Conservation (phyloP, 2,113 vertebrate species). For the Carettochelys insculpta region DNA sequence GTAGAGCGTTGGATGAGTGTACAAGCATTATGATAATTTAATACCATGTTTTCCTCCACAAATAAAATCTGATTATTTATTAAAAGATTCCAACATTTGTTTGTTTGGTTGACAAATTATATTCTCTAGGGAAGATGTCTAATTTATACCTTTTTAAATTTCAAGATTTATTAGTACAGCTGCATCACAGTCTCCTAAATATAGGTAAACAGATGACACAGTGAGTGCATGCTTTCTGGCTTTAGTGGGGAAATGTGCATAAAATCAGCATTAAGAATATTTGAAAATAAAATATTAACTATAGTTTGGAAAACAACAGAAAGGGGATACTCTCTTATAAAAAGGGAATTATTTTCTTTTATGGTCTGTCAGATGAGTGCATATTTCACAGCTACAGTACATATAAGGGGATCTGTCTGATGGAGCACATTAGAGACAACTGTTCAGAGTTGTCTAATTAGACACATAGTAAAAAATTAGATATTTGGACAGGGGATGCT, state of each 20-base stretch:
- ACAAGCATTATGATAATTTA: not conserved
- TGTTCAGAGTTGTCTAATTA: not conserved
- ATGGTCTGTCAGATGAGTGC: rapidly evolving
- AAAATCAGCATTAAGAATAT: not conserved
- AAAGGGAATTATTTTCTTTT: not conserved
- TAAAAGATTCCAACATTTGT: not conserved
- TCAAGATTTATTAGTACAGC: not conserved
- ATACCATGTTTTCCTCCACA: not conserved
- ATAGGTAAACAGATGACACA: too few species aligned
- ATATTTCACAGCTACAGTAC: not conserved
- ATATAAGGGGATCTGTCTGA: rapidly evolving
- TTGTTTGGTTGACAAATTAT: not conserved
- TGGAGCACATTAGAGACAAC: rapidly evolving
- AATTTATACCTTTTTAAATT: not conserved
- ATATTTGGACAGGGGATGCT: too few species aligned
- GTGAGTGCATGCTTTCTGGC: not conserved
- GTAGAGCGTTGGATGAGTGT: too few species aligned
- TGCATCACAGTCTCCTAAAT: not conserved
- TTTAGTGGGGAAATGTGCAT: not conserved
- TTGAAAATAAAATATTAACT: not conserved
- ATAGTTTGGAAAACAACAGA: not conserved
- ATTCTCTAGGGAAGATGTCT: not conserved
- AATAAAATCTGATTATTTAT: not conserved
- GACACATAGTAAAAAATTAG: too few species aligned
- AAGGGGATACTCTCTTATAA: not conserved